Percentiles rank a stretch among this genome's conserved stretches.
phyloP scores from a whole-genome alignment of 1,140 invertebrate genomes.

The Apocrypta bakeri region DNA sequence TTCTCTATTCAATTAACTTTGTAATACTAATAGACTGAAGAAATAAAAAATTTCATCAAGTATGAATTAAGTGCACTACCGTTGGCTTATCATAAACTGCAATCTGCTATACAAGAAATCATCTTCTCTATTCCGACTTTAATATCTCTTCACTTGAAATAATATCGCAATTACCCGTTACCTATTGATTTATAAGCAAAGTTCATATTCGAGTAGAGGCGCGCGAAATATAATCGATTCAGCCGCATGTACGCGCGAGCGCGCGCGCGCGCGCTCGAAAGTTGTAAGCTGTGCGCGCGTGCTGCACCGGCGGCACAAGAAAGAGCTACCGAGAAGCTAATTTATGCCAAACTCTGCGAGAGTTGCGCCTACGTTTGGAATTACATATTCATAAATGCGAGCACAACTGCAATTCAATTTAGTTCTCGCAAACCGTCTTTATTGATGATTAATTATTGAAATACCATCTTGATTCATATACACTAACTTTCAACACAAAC shows the following conservation, averaged over 20 bases:
- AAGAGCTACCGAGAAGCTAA: constrained; percentile 11
- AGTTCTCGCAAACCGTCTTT: background rate
- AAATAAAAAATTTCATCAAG: background rate
- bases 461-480: background rate
- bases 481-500: no score
- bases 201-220: constrained; percentile 21
- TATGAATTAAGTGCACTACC: no score
- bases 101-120: background rate
- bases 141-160: constrained; percentile 22
- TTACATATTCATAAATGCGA: constrained; percentile 50
- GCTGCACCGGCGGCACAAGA: background rate
- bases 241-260: background rate
- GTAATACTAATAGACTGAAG: background rate
- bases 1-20: background rate
- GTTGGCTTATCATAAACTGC: background rate
- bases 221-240: constrained; percentile 30
- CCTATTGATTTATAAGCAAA: constrained; percentile 25
- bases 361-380: constrained; percentile 9
- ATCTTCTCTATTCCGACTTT: background rate
- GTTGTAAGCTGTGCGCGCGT: background rate
- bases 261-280: constrained; percentile 18
- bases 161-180: constrained; percentile 25
- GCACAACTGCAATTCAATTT: constrained; percentile 43
- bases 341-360: constrained; percentile 22
- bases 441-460: constrained; percentile 38